phyloP scores from a whole-genome alignment of 2,113 vertebrate species.

The Falco punctatus region DNA sequence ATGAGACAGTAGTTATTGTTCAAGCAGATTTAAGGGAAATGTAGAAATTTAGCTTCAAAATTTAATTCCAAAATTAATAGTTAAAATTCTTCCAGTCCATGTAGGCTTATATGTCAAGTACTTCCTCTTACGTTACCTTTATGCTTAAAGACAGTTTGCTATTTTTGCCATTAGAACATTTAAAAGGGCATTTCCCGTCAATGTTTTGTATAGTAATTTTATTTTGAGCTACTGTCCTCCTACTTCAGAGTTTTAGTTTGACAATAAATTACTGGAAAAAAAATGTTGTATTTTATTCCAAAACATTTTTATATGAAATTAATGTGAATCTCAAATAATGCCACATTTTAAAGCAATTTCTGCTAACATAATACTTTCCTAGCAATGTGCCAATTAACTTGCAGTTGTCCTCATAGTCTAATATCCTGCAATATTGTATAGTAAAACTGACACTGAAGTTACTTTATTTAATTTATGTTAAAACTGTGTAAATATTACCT shows the following conservation, averaged over 20 bases:
- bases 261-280: background rate
- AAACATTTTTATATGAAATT: background rate
- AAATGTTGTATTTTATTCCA: background rate
- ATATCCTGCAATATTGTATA: background rate
- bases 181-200: background rate
- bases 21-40: background rate
- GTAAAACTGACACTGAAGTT: background rate
- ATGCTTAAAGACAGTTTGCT: background rate
- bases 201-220: background rate
- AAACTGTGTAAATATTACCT: background rate
- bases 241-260: background rate
- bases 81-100: background rate
- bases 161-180: background rate
- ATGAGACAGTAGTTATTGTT: background rate
- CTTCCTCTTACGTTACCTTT: background rate
- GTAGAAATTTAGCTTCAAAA: background rate
- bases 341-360: background rate
- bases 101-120: background rate
- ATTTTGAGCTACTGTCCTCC: background rate
- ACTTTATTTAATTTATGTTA: background rate
- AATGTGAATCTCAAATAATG: background rate
- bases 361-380: background rate
- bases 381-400: background rate
- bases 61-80: background rate
- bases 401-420: background rate